Base-by-base conservation (phyloP, 2,797 vertebrate species). In the Otolemur crassicaudatus region DNA sequence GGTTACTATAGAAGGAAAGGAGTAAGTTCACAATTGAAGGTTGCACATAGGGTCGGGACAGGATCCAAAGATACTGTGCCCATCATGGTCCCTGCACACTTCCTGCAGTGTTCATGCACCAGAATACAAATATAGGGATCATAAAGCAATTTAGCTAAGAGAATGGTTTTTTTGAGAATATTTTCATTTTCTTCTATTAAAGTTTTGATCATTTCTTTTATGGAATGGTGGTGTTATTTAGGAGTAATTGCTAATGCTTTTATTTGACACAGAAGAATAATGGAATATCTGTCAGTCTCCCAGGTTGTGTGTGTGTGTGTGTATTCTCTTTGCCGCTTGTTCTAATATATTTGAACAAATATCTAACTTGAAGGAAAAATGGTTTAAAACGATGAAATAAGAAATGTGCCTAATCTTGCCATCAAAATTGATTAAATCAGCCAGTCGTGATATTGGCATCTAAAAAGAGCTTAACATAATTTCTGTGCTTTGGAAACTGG, bases 371-470 rank as follows among this genome's bases (percentile, higher is more conserved):
- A 13, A 12, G 14, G 25, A 79, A 43, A 20, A 82, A 34, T 87
- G 29, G 23, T 81, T 75, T 81, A 87, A 93, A 96, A 91, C 22
- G 70, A 53, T 19, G 34, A 90, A 87, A 79, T 53, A 77, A 94
- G 53, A 73, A 94, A 82, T 80, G 7, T 80, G 7, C 16, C 58
- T 63, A 63, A 67, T 56, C 16, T 87, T 34, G 4, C 16, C 90
- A 81, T 40, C 11, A 60, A 75, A 92, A 95, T 34, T 19, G 49
- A 79, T 56, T 87, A 60, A 80, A 43, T 76, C 10, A 87, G 37
- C 67, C 56, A 85, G 14, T n/a, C 65, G 7, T 17, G 3, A 7
- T 19, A 58, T 61, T 90, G 46, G 61, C 12, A 75, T 91, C 34
- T 27, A 25, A 92, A 87, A 20, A 72, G 34, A 79, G 29, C 8